Evolutionary conservation across 2,888 invertebrate species (phyloP).

Genomic region (Cosmia pyralina): DNA sequence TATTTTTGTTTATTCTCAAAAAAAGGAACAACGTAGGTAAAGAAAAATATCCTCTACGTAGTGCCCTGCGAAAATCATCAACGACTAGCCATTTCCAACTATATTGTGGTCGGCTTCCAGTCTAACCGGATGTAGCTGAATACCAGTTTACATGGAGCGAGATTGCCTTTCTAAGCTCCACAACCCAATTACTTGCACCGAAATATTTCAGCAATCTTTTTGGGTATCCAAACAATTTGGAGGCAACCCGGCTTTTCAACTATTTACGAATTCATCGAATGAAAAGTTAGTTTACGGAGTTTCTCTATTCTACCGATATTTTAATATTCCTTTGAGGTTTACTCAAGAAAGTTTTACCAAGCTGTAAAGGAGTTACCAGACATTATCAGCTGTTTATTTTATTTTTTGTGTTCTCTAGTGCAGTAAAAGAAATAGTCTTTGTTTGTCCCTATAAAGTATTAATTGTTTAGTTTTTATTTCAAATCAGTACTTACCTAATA

Average conservation of each 20-base stretch:
- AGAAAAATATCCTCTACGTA: background rate
- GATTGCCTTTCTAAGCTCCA: too few relatives aligned
- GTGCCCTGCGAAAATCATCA: background rate
- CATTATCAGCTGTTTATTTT: slow-evolving; percentile 27
- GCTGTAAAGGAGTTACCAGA: slow-evolving; percentile 51
- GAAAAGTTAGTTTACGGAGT: slow-evolving; percentile 23
- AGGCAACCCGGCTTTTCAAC: slow-evolving; percentile 20
- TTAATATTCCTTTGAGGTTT: slow-evolving; percentile 22
- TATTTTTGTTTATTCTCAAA: background rate
- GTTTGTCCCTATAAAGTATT: slow-evolving; percentile 47
- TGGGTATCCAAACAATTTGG: slow-evolving; percentile 28
- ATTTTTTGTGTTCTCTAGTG: slow-evolving; percentile 37
- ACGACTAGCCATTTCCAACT: too few relatives aligned
- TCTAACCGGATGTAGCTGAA: too few relatives aligned
- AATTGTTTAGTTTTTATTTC: slow-evolving; percentile 35
- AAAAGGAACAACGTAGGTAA: background rate
- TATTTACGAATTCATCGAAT: slow-evolving; percentile 36
- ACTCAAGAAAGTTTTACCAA: slow-evolving; percentile 48
- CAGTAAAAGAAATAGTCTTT: slow-evolving; percentile 48
- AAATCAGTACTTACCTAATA: slow-evolving; percentile 9
- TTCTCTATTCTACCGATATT: slow-evolving; percentile 15
- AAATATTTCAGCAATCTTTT: slow-evolving; percentile 25
- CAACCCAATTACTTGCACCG: background rate
- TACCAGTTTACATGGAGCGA: too few relatives aligned
- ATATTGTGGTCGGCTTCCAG: too few relatives aligned